phyloP scores from a whole-genome alignment of 2,113 vertebrate species.

The Tragelaphus buxtoni region DNA sequence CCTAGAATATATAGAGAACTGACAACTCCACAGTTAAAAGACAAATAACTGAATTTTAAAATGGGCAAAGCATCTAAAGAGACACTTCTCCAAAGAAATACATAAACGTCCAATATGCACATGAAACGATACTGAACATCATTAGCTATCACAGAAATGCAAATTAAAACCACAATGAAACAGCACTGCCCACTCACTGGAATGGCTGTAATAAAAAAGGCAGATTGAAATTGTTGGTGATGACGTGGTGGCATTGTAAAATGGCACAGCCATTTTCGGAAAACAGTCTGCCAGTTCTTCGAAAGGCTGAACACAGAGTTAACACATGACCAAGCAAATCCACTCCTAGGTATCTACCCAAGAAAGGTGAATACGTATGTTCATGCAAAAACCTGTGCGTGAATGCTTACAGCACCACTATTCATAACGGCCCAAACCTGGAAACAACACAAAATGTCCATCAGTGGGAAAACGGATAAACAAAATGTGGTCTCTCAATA shows the following conservation, averaged over 20 bases:
- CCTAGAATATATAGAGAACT: neutral
- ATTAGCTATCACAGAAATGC: neutral
- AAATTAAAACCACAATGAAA: neutral
- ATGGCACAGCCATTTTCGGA: accelerated
- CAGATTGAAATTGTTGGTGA: accelerated
- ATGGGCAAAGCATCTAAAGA: neutral
- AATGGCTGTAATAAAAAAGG: neutral
- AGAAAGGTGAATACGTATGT: neutral
- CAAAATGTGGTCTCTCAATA: neutral
- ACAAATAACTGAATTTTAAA: neutral
- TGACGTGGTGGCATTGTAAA: neutral
- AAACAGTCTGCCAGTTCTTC: neutral
- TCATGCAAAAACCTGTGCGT: neutral
- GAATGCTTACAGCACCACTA: neutral
- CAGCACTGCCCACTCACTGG: too few species aligned
- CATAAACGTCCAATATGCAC: neutral
- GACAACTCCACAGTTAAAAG: neutral
- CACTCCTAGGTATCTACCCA: neutral
- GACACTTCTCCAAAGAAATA: neutral
- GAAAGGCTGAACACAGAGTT: neutral
- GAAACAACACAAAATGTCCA: neutral
- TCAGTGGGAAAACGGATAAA: accelerated
- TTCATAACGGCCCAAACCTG: neutral
- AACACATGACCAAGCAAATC: neutral
- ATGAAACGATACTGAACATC: too few species aligned